Conservation (phyloP, 2,797 vertebrate species). For the Sebastes itinus region DNA sequence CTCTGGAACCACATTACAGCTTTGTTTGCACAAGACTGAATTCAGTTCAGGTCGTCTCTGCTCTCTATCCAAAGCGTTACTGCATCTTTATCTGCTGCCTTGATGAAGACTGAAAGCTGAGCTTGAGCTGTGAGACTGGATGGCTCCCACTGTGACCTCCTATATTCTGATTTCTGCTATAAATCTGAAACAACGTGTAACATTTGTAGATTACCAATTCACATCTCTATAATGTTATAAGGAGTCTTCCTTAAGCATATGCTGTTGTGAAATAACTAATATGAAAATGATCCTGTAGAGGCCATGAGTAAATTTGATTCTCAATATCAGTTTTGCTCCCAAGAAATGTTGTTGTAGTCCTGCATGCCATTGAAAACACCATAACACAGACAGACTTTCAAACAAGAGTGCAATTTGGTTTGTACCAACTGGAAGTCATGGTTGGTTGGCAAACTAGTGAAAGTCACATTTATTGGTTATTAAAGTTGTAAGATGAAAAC, state of each 20-base stretch:
- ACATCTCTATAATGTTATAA: background rate
- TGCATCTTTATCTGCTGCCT: background rate
- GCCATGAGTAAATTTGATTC: background rate
- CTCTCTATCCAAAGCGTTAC: background rate
- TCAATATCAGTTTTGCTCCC: background rate
- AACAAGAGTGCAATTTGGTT: background rate
- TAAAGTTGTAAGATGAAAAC: too few relatives aligned
- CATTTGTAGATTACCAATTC: too few relatives aligned
- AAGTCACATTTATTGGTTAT: background rate
- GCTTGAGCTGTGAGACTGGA: background rate
- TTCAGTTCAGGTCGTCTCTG: background rate
- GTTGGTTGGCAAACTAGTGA: background rate
- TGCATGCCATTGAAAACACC: background rate
- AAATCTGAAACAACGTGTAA: background rate
- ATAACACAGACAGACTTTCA: background rate
- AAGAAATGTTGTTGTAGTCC: background rate
- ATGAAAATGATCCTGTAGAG: background rate
- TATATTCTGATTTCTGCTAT: background rate
- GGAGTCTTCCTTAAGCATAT: too few relatives aligned
- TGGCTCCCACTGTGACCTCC: background rate
- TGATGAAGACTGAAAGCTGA: background rate
- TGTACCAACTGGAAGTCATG: background rate
- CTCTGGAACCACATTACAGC: background rate
- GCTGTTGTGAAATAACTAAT: background rate
- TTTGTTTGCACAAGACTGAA: background rate